Evolutionary conservation across 1,140 invertebrate genomes (phyloP).

Genomic region (Galleria mellonella): DNA sequence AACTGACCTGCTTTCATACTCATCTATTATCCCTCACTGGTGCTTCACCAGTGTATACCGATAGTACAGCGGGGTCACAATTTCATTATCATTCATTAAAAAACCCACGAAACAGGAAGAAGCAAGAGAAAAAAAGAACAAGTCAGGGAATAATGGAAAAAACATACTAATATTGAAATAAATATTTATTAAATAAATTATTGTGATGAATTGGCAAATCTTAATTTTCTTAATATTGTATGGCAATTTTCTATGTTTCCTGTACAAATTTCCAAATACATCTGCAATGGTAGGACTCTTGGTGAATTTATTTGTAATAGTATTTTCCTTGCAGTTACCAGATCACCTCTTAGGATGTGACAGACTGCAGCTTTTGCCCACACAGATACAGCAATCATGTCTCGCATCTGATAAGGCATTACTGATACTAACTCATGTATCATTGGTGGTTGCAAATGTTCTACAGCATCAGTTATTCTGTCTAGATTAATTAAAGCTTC

Average conservation of each 20-base stretch:
- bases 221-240: slow-evolving; percentile 56
- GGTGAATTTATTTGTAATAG: slow-evolving; percentile 65
- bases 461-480: slow-evolving; percentile 87
- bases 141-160: no score
- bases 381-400: slow-evolving; percentile 61
- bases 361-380: slow-evolving; percentile 69
- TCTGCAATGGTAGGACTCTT: slow-evolving; percentile 59
- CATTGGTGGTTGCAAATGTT: slow-evolving; percentile 87
- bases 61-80: no score
- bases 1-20: no score
- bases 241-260: slow-evolving; percentile 70
- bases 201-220: slow-evolving; percentile 35
- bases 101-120: no score
- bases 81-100: no score
- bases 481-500: slow-evolving; percentile 92
- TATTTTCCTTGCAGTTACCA: slow-evolving; percentile 61
- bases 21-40: no score
- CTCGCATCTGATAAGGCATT: slow-evolving; percentile 53
- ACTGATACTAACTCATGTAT: slow-evolving; percentile 73
- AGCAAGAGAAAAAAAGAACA: no score
- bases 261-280: slow-evolving; percentile 71
- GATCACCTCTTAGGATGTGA: slow-evolving; percentile 60
- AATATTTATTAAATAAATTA: slow-evolving; percentile 15
- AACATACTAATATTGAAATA: slow-evolving; percentile 5
- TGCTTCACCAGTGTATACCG: no score